These are phyloP conservation scores for Musca domestica DNA, from an alignment of 1,140 invertebrate species.

Conservation along the genomic window DNA sequence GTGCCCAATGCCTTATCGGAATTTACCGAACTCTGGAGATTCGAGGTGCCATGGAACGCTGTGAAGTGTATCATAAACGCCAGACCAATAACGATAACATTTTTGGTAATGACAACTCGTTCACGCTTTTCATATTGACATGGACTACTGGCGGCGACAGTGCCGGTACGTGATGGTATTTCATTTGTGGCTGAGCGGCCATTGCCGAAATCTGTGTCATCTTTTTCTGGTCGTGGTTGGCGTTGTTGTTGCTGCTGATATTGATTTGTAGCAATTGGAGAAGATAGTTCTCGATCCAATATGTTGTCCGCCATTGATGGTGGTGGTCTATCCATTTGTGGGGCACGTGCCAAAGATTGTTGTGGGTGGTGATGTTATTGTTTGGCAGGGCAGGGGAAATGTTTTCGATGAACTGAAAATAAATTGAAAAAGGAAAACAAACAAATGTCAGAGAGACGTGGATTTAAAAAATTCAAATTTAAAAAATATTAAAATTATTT, in stretches of 20 bases:
- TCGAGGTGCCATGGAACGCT: constrained; percentile 85
- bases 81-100: constrained; percentile 78
- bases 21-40: constrained; percentile 85
- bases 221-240: not conserved
- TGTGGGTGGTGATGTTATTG: too few species aligned
- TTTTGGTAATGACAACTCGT: constrained; percentile 71
- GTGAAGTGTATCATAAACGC: constrained; percentile 93
- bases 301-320: not conserved
- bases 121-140: constrained; percentile 44
- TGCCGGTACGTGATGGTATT: not conserved
- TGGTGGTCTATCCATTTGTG: not conserved
- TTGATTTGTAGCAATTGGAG: not conserved
- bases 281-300: not conserved
- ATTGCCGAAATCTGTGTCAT: not conserved
- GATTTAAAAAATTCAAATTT: too few species aligned
- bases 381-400: too few species aligned
- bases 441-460: too few species aligned
- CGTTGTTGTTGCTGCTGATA: constrained; percentile 23
- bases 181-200: not conserved
- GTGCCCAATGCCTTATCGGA: constrained; percentile 80
- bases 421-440: too few species aligned
- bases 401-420: too few species aligned
- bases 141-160: not conserved
- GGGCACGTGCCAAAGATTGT: too few species aligned
- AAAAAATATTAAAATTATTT: too few species aligned